Percentiles rank a stretch among this genome's conserved stretches.
Conservation (phyloP, 2,888 invertebrate genomes). For the Calameuta filiformis region DNA sequence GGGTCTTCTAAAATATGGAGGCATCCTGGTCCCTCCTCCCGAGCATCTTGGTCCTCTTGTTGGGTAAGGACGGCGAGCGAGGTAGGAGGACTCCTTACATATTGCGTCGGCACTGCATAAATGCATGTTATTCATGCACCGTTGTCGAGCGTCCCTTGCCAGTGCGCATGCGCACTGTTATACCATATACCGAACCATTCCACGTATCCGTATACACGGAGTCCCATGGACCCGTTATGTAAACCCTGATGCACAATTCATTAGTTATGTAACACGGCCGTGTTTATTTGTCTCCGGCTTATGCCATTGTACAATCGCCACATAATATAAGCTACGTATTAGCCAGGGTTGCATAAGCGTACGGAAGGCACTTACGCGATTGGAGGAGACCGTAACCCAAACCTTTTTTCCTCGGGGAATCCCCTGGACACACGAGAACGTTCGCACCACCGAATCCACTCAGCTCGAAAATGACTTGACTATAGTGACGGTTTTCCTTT, state of each 20-base stretch:
- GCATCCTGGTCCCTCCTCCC: constrained; percentile 24
- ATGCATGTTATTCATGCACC: constrained; percentile 56
- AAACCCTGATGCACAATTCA: constrained; percentile 46
- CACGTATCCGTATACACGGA: too few relatives aligned
- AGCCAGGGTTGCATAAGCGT: too few relatives aligned
- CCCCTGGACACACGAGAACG: too few relatives aligned
- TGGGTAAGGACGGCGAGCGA: constrained; percentile 4
- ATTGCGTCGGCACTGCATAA: constrained; percentile 57
- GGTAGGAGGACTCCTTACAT: constrained; percentile 52
- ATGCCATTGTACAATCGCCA: not conserved
- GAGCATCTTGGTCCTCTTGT: constrained; percentile 38
- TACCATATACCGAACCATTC: not conserved
- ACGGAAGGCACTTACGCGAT: too few relatives aligned
- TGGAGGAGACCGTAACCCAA: too few relatives aligned
- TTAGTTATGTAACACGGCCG: constrained; percentile 44
- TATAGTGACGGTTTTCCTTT: too few relatives aligned
- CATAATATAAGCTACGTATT: too few relatives aligned
- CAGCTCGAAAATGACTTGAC: too few relatives aligned
- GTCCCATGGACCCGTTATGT: constrained; percentile 30
- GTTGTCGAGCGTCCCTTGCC: constrained; percentile 29
- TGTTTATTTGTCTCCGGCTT: constrained; percentile 14
- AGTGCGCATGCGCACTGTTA: not conserved
- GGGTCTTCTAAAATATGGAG: constrained; percentile 47
- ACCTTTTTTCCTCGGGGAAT: too few relatives aligned
- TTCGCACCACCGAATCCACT: too few relatives aligned